phyloP scores from a whole-genome alignment of 1,140 invertebrate genomes.

The Battus philenor region DNA sequence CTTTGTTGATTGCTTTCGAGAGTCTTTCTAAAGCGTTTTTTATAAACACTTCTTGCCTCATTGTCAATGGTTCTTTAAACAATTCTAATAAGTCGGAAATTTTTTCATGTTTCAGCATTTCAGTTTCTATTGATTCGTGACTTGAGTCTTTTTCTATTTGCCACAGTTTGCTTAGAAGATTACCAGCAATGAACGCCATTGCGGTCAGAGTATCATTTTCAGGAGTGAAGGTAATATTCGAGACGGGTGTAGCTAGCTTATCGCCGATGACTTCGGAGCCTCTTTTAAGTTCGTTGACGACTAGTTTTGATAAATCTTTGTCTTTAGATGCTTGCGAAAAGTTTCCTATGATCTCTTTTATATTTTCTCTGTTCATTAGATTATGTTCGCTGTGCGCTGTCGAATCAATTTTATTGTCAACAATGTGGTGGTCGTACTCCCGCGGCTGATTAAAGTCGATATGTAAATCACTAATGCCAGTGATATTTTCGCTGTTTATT shows the following conservation, averaged over 20 bases:
- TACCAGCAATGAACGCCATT: slow-evolving; percentile 63
- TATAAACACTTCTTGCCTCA: slow-evolving; percentile 56
- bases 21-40: slow-evolving; percentile 58
- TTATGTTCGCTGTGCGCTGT: slow-evolving; percentile 25
- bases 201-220: slow-evolving; percentile 64
- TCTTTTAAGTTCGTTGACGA: slow-evolving; percentile 56
- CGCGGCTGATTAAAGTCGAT: slow-evolving; percentile 47
- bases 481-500: slow-evolving; percentile 26
- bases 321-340: slow-evolving; percentile 44
- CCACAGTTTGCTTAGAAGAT: slow-evolving; percentile 62
- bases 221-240: slow-evolving; percentile 63
- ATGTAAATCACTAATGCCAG: slow-evolving; percentile 35
- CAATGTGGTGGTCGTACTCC: slow-evolving; percentile 40
- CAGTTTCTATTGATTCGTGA: slow-evolving; percentile 41
- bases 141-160: slow-evolving; percentile 51
- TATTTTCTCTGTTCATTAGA: slow-evolving; percentile 26
- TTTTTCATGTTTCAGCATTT: slow-evolving; percentile 59
- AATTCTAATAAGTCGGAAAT: slow-evolving; percentile 54
- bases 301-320: slow-evolving; percentile 48
- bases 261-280: slow-evolving; percentile 54
- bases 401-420: slow-evolving; percentile 56
- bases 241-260: slow-evolving; percentile 37
- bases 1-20: slow-evolving; percentile 40
- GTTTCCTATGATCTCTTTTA: slow-evolving; percentile 41
- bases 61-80: slow-evolving; percentile 59